Evolutionary conservation across 2,113 vertebrate species (phyloP).

Genomic region (Neogale vison): DNA sequence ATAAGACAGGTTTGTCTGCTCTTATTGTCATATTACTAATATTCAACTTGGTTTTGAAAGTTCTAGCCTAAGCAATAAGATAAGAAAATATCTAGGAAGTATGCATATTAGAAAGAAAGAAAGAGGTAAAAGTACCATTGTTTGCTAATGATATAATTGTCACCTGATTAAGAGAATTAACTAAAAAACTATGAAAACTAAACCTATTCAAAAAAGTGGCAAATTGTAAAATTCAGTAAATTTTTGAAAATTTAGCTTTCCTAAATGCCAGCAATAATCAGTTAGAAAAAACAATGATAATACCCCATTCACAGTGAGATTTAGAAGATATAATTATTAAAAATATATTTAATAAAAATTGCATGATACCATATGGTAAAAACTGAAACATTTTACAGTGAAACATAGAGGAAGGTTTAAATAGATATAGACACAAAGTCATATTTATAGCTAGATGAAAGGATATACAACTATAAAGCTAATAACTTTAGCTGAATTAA

Average conservation of each 20-base stretch:
- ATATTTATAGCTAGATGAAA: neutral
- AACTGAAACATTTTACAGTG: neutral
- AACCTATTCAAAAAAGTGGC: neutral
- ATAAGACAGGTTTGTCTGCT: neutral
- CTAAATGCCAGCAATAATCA: neutral
- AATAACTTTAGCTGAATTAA: constrained; percentile 7
- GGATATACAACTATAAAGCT: neutral
- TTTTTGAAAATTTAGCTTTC: neutral
- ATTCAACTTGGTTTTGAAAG: constrained; percentile 1
- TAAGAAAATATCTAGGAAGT: constrained; percentile 1
- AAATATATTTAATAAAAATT: constrained; percentile 6
- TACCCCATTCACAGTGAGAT: neutral
- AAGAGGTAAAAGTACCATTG: neutral
- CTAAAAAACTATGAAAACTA: constrained; percentile 1
- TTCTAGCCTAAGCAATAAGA: constrained; percentile 15
- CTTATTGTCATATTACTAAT: neutral
- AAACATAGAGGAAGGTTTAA: neutral
- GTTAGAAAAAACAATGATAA: neutral
- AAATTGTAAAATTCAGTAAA: constrained; percentile 30
- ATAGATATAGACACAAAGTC: neutral
- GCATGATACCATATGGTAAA: neutral
- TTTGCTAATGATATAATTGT: neutral
- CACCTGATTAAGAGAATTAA: neutral
- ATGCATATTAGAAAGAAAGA: neutral
- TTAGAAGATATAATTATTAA: neutral